Evolutionary conservation across 2,888 invertebrate genomes (phyloP).

Genomic region (Meta bourneti): DNA sequence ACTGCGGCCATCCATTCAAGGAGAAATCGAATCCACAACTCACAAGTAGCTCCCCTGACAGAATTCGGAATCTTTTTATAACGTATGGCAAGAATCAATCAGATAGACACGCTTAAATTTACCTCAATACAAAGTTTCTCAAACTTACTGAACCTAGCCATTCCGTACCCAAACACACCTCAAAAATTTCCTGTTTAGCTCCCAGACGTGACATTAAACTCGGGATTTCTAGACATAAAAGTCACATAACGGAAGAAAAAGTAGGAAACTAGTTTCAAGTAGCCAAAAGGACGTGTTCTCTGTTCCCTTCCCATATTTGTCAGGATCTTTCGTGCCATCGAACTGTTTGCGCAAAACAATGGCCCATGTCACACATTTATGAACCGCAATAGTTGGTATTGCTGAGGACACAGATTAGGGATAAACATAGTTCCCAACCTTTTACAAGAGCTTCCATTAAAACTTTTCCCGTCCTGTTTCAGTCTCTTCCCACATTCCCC

Average conservation of each 20-base stretch:
- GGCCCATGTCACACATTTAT: conserved; percentile 15
- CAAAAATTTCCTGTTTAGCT: background rate
- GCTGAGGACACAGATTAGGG: background rate
- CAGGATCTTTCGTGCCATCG: conserved; percentile 17
- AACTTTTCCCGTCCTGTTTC: background rate
- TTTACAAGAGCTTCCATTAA: background rate
- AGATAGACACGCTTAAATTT: no score
- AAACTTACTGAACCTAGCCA: conserved; percentile 20
- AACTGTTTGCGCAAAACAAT: background rate
- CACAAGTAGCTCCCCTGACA: no score
- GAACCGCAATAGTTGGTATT: conserved; percentile 4
- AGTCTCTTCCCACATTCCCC: background rate
- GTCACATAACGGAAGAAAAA: conserved; percentile 20
- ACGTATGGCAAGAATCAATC: no score
- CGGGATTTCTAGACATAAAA: conserved; percentile 9
- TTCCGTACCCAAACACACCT: background rate
- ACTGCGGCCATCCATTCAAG: no score
- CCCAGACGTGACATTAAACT: conserved; percentile 32
- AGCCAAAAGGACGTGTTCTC: conserved; percentile 17
- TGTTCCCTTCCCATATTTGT: conserved; percentile 7
- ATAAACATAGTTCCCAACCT: background rate
- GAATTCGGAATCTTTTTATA: no score
- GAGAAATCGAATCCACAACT: no score
- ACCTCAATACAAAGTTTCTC: background rate
- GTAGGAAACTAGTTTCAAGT: conserved; percentile 17